Conservation (phyloP, 2,888 invertebrate species). For the Mimumesa dahlbomi region DNA sequence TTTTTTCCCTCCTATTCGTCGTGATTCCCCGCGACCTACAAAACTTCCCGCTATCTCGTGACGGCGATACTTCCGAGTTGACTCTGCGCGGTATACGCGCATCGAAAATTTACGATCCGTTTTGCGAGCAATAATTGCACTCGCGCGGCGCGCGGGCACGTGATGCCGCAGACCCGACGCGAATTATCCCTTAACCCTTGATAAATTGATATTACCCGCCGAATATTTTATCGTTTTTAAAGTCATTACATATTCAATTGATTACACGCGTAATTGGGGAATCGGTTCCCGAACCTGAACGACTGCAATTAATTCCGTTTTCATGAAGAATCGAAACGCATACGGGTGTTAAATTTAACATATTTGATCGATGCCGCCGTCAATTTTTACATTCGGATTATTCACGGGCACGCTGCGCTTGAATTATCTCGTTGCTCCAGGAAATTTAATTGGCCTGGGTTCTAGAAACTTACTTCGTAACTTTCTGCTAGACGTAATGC, state of each 20-base stretch:
- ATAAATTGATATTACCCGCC: conserved; percentile 45
- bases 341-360: too few species aligned
- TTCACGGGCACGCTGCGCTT: background rate
- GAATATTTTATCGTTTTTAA: conserved; percentile 26
- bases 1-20: background rate
- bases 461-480: background rate
- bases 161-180: conserved; percentile 37
- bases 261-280: conserved; percentile 2
- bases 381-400: too few species aligned
- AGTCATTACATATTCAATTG: background rate
- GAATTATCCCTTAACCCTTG: conserved; percentile 52
- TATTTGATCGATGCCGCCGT: too few species aligned
- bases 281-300: background rate
- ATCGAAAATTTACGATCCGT: conserved; percentile 41
- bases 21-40: conserved; percentile 5
- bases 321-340: background rate
- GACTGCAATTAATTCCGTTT: background rate
- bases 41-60: conserved; percentile 4
- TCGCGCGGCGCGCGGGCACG: conserved; percentile 20
- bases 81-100: background rate
- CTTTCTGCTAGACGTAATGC: background rate
- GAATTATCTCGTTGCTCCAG: background rate
- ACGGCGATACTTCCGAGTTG: conserved; percentile 8
- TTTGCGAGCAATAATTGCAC: conserved; percentile 38
- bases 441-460: background rate